Evolutionary conservation across 2,113 vertebrate species (phyloP), one percentile per base, ranked within the genome.

Genomic region (Notothenia rossii): DNA sequence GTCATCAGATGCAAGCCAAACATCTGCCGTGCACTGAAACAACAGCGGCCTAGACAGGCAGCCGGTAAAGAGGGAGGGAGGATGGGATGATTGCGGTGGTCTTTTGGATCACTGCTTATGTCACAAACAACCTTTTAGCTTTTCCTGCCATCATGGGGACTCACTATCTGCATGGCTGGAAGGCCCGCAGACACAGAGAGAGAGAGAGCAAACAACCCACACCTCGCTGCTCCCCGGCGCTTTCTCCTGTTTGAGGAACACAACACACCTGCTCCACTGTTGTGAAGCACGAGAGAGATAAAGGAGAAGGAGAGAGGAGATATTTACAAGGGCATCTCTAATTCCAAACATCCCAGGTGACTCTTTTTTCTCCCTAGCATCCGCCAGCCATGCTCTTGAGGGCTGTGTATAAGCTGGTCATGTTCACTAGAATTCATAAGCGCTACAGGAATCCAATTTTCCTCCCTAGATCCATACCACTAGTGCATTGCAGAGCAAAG

Each of bases 351-450:
- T 63, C 51, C 56, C 68, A 69, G 69, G 72, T 86, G 77, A 88
- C 74, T 77, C 2, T 56, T n/a, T 51, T 7, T 12, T 76, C 5
- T 15, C 45, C 43, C 53, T 10, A 82, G 58, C 77, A 62, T 75
- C 77, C 50, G 20, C 50, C 72, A 78, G 77, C 66, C 62, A 77
- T 45, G 58, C 63, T 80, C 81, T 81, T 82, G 81, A 70, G 29
- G 25, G 66, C 81, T 82, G 87, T 84, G 74, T 79, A 84, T 79
- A 85, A 90, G 71, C 83, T 75, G 86, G 89, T 90, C 83, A 86
- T 87, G 81, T 89, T 86, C 87, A 81, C 80, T 80, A 86, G 72
- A 85, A 86, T 90, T 88, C 60, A 85, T 81, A 67, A 85, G 71
- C 64, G 49, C 77, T 67, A 76, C 75, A 77, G 82, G 83, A 89